Evolutionary conservation across 2,888 invertebrate genomes (phyloP), one percentile per base, ranked within the genome.

Genomic region (Iselma pallidipennis): DNA sequence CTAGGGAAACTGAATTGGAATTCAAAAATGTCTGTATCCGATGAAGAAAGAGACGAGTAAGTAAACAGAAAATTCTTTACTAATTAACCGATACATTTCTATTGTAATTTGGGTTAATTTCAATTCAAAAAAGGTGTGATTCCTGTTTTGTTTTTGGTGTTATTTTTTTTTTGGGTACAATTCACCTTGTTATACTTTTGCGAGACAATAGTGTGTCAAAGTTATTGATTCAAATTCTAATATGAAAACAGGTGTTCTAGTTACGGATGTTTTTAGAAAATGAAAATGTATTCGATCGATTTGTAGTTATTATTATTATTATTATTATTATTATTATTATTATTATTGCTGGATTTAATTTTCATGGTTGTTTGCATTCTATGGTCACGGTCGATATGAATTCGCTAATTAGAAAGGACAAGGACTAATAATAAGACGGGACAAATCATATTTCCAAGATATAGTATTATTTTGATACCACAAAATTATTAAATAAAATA

Each of bases 11-110:
- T n/a, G n/a, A n/a, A n/a, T n/a, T n/a, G n/a, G n/a, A n/a, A n/a
- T n/a, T n/a, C n/a, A 58, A 67, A 21, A 29, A 74, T 73, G 74
- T 74, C 74, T 66, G 83, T 88, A 75, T 87, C 87, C 66, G 89
- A 89, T 71, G 89, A 89, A 76, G 87, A 89, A 68, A 83, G 86
- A 64, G 89, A 89, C 76, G 89, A 89, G 89, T 89, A 81, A 89
- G 89, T 89, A 82, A 55, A n/a, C n/a, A n/a, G n/a, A n/a, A n/a
- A 31, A 48, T 50, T 42, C 16, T 14, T 2, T 4, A 6, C 16
- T 37, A 31, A 9, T 12, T 31, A 31, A 9, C 33, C 16, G 9
- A 23, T 48, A 31, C 4, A 3, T 49, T 16, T 16, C 26, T 26
- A 37, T 37, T 37, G n/a, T 37, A 31, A 31, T 14, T 49, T 49